These are phyloP conservation scores for Laupala kohalensis DNA, from an alignment of 1,140 invertebrate species.

Conservation along the genomic window DNA sequence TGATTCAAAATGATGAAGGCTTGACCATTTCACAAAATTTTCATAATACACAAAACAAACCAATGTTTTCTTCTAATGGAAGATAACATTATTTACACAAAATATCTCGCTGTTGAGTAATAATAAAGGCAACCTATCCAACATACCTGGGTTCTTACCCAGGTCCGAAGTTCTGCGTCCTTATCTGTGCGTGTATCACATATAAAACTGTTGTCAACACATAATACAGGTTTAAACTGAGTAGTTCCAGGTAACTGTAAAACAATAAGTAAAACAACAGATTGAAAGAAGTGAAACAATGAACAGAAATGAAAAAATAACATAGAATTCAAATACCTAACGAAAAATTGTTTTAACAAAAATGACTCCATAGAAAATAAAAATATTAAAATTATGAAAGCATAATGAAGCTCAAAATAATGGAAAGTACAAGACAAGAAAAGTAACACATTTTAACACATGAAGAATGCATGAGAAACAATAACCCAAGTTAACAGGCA, in stretches of 20 bases:
- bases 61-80: no score
- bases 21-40: no score
- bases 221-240: slow-evolving; percentile 67
- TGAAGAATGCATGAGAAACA: no score
- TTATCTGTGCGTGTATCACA: slow-evolving; percentile 38
- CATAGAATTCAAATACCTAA: neutral
- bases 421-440: no score
- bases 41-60: no score
- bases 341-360: neutral
- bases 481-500: no score
- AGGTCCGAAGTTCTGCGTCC: slow-evolving; percentile 33
- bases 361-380: neutral
- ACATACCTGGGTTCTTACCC: slow-evolving; percentile 23
- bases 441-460: no score
- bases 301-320: neutral
- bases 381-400: neutral
- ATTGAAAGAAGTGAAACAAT: neutral
- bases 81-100: no score
- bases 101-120: no score
- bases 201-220: slow-evolving; percentile 67
- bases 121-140: no score
- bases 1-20: no score
- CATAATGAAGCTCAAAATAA: neutral
- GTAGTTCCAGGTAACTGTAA: slow-evolving; percentile 29
- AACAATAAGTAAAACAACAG: neutral